Evolutionary conservation across 2,113 vertebrate species (phyloP).

Genomic region (Strix uralensis): DNA sequence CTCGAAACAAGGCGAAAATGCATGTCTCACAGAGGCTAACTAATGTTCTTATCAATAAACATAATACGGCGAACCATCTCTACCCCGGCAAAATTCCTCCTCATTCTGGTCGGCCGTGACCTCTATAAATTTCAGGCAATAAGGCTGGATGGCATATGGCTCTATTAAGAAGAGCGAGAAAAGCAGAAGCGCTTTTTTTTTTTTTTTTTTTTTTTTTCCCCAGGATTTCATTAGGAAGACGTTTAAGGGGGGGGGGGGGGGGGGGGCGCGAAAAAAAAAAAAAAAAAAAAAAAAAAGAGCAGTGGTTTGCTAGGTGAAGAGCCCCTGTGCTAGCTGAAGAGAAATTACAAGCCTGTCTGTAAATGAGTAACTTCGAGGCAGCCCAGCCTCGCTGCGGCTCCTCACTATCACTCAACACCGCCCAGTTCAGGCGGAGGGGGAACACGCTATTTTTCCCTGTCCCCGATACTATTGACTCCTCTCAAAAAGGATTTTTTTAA

Average conservation of each 20-base stretch:
- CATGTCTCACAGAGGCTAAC: background rate
- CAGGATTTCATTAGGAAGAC: background rate
- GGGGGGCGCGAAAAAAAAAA: no score
- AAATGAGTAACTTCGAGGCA: background rate
- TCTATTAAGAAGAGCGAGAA: background rate
- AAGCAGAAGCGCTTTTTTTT: background rate
- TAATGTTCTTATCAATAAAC: background rate
- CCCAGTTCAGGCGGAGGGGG: background rate
- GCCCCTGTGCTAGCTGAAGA: background rate
- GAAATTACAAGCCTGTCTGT: background rate
- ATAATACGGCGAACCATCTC: background rate
- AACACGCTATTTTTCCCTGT: background rate
- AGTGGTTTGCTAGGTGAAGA: background rate
- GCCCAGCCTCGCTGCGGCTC: background rate
- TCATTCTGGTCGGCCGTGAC: background rate
- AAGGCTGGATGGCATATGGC: background rate
- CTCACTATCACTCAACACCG: background rate
- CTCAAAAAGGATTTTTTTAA: background rate
- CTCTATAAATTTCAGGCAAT: conserved; percentile 32
- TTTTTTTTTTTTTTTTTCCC: rapidly evolving
- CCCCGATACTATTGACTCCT: background rate
- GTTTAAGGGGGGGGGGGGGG: no score
- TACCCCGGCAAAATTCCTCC: background rate
- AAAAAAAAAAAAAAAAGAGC: background rate
- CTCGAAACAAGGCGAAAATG: background rate